Base-by-base conservation (phyloP, 2,113 vertebrate genomes). In the Lepus americanus region DNA sequence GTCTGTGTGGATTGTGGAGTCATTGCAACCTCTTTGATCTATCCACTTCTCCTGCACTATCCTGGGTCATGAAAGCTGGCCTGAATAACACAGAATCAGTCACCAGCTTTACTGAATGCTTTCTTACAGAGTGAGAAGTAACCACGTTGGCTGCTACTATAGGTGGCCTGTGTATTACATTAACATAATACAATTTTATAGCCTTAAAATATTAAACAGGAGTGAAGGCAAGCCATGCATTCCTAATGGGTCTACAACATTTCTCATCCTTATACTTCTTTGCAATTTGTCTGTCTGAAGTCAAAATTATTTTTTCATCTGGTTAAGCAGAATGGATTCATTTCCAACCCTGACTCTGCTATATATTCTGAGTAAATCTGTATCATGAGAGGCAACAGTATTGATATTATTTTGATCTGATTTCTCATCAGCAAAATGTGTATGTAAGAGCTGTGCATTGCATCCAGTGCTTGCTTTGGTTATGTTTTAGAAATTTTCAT, bases 141-240 rank as follows among this genome's bases (percentile, higher is more conserved):
- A 97, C 97, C 94, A 98, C 92, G 97, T 98, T 97, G 97, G 95
- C 92, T 96, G 97, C 92, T 55, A 74, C 97, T 98, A 96, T 97
- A 96, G 97, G 96, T 98, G 96, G 87, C 95, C 94, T 95, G 79
- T 95, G 90, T 66, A 87, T 98, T 97, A 94, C 89, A 98, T 97
- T 98, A 98, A 96, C 97, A 97, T 97, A 98, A 98, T 97, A 82
- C n/a, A 97, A 95, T 96, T 98, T 97, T 97, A 97, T 97, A 97
- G 96, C 94, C 97, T 97, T 97, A 97, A 98, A 96, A 98, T 97
- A 97, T 97, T 98, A 98, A 98, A 97, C 51, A 97, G 96, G 96
- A 98, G 97, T 89, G 89, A 97, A 98, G 96, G 96, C 93, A 97
- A 96, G 95, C 86, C 87, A 92, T 0, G 6, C 87, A 95, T 98